phyloP scores from a whole-genome alignment of 2,888 invertebrate genomes.

The Rhopalosiphum nymphaeae region DNA sequence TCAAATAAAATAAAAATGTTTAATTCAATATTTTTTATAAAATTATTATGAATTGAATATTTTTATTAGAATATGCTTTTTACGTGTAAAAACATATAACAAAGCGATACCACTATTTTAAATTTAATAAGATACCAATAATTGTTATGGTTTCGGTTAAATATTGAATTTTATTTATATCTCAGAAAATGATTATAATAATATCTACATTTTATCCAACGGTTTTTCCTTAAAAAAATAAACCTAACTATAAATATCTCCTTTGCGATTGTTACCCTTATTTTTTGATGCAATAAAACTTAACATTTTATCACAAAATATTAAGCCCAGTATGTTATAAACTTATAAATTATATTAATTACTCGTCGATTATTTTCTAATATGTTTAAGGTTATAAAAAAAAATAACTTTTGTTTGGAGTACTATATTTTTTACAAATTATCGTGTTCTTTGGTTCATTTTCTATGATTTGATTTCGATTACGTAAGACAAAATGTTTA shows the following conservation, averaged over 20 bases:
- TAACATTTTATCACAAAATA: not conserved
- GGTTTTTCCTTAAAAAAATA: not conserved
- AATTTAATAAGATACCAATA: not conserved
- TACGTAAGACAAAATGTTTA: not conserved
- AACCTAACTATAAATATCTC: not conserved
- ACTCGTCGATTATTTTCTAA: not conserved
- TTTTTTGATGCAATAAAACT: not conserved
- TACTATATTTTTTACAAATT: not conserved
- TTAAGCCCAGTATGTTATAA: not conserved
- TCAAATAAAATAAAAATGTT: not conserved
- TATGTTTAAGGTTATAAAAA: not conserved
- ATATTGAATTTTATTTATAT: not conserved
- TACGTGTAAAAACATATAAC: not conserved
- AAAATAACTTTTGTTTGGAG: not conserved
- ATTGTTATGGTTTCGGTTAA: not conserved
- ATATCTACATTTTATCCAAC: not conserved
- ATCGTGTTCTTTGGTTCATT: not conserved
- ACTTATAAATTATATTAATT: not conserved
- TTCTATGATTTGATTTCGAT: not conserved
- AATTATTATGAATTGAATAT: not conserved
- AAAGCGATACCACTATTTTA: not conserved
- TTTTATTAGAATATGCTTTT: not conserved
- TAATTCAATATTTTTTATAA: not conserved
- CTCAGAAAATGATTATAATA: not conserved
- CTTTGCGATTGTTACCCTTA: not conserved